phyloP scores from a whole-genome alignment of 2,797 vertebrate species.

The Crax fasciolata region DNA sequence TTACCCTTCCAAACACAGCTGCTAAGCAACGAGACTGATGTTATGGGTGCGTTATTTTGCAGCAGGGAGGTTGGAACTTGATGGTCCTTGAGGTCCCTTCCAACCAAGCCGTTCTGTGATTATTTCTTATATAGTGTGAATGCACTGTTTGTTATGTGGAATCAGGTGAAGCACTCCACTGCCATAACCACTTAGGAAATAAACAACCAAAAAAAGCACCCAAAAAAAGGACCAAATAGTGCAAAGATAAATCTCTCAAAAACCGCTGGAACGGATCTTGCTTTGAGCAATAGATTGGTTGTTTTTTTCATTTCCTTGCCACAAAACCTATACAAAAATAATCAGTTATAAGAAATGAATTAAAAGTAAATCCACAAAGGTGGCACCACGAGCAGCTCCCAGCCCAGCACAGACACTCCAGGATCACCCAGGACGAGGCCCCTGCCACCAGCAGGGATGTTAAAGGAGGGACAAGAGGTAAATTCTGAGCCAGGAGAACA shows the following conservation, averaged over 20 bases:
- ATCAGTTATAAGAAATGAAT: neutral
- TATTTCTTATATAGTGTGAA: neutral
- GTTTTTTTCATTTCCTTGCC: neutral
- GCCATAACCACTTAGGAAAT: neutral
- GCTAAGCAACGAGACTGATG: neutral
- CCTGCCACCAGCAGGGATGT: rapidly evolving
- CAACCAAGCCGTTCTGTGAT: too few relatives aligned
- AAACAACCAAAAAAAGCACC: neutral
- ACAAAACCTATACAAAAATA: neutral
- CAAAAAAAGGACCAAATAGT: neutral
- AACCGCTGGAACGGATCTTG: neutral
- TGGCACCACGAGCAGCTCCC: neutral
- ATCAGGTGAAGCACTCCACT: neutral
- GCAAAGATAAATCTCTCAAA: neutral
- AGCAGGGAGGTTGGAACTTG: too few relatives aligned
- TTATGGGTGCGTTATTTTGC: too few relatives aligned
- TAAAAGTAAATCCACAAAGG: neutral
- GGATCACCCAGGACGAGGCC: rapidly evolving
- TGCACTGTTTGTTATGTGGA: neutral
- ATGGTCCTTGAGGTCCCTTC: too few relatives aligned
- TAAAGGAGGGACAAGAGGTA: neutral
- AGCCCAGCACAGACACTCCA: neutral
- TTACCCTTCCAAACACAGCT: neutral
- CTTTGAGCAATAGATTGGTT: neutral
- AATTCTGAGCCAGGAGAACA: neutral